phyloP scores from a whole-genome alignment of 2,888 invertebrate species.

The Brenthis ino region DNA sequence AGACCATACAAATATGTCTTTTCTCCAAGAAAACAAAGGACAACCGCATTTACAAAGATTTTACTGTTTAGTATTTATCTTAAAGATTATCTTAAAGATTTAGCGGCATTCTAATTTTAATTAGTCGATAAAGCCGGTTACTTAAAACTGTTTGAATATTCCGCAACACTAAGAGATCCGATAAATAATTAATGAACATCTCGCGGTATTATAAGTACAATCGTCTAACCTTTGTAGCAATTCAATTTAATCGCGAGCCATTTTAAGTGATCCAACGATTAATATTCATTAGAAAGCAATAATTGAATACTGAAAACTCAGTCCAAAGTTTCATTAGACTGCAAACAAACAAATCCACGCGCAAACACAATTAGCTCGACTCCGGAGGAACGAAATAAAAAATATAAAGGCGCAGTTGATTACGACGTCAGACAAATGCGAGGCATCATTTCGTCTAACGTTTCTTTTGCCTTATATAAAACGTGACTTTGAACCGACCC shows the following conservation, averaged over 20 bases:
- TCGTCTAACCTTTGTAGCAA: conserved; percentile 6
- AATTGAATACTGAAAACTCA: conserved; percentile 22
- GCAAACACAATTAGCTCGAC: conserved; percentile 20
- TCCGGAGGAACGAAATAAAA: conserved; percentile 26
- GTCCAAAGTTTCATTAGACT: conserved; percentile 13
- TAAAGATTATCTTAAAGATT: too few species aligned
- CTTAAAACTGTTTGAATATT: too few species aligned
- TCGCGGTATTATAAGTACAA: neutral
- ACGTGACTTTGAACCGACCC: conserved; percentile 33
- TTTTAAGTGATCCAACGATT: conserved; percentile 16
- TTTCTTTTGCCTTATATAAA: conserved; percentile 35
- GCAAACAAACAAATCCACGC: conserved; percentile 25
- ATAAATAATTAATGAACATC: neutral
- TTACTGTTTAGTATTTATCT: too few species aligned
- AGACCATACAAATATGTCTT: too few species aligned
- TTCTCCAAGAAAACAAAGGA: too few species aligned
- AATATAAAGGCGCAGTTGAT: conserved; percentile 42
- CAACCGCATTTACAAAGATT: too few species aligned
- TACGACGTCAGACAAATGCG: conserved; percentile 57
- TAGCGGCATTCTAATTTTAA: too few species aligned
- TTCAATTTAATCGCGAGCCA: conserved; percentile 18
- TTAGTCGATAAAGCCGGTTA: too few species aligned
- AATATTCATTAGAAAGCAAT: conserved; percentile 19
- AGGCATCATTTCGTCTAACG: conserved; percentile 31
- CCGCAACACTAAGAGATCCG: neutral